Conservation (phyloP, 1,140 invertebrate species). For the Sipha flava region DNA sequence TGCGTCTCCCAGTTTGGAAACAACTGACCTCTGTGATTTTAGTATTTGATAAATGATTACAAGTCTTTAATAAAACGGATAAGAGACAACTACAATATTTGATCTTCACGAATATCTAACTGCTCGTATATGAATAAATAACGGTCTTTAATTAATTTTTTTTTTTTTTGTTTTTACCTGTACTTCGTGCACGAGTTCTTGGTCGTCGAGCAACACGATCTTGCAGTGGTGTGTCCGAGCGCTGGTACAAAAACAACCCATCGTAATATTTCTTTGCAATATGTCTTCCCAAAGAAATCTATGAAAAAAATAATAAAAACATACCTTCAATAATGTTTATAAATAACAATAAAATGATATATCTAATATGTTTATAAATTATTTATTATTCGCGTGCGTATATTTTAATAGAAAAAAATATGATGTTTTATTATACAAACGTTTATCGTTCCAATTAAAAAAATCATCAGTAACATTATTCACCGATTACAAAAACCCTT, state of each 20-base stretch:
- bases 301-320: background rate
- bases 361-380: too few species aligned
- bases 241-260: conserved; percentile 45
- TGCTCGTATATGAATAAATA: background rate
- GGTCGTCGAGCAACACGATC: conserved; percentile 50
- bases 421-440: background rate
- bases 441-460: background rate
- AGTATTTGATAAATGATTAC: too few species aligned
- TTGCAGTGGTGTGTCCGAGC: conserved; percentile 47
- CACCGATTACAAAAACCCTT: background rate
- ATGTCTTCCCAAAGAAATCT: background rate
- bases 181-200: conserved; percentile 51
- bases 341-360: too few species aligned
- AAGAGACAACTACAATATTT: too few species aligned
- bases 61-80: too few species aligned
- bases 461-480: background rate
- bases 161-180: conserved; percentile 43
- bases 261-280: background rate
- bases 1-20: too few species aligned
- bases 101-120: too few species aligned
- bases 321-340: too few species aligned
- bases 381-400: too few species aligned
- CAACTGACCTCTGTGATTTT: too few species aligned
- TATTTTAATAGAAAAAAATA: background rate
- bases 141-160: background rate